A percentile compares a stretch with the other conserved stretches of the same genome.
Evolutionary conservation across 1,140 invertebrate genomes (phyloP).

Genomic region (Ganaspis sp.): DNA sequence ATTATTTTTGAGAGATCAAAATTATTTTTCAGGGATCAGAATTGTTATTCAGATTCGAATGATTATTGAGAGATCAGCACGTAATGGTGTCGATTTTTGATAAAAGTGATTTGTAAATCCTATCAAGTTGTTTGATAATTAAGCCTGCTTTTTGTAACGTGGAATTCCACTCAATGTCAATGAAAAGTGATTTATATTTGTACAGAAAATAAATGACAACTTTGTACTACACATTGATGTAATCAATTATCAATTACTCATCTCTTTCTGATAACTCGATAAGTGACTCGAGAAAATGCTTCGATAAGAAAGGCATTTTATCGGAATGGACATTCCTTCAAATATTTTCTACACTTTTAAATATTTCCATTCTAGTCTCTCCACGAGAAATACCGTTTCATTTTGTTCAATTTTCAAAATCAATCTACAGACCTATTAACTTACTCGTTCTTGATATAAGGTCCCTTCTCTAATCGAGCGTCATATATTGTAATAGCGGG

Average conservation of each 20-base stretch:
- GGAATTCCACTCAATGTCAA: constrained; percentile 6
- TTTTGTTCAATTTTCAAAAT: too few species aligned
- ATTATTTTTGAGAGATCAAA: too few species aligned
- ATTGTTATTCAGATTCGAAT: too few species aligned
- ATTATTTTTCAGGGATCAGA: too few species aligned
- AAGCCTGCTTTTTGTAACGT: not conserved
- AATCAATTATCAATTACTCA: constrained; percentile 18
- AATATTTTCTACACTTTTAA: too few species aligned
- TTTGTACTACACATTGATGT: not conserved
- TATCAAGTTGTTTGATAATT: not conserved
- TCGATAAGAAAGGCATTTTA: not conserved
- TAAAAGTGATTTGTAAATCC: not conserved
- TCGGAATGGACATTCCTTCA: not conserved
- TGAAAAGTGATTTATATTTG: not conserved
- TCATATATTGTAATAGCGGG: too few species aligned
- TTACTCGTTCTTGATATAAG: too few species aligned
- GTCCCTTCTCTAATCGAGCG: too few species aligned
- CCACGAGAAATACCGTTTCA: too few species aligned
- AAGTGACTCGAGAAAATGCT: constrained; percentile 8
- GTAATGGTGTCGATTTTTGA: not conserved
- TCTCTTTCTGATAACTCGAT: not conserved
- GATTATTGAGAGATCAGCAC: too few species aligned
- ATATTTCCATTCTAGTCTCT: not conserved
- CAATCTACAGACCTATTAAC: too few species aligned
- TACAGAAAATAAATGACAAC: not conserved